These are phyloP conservation scores for Aphrocallistes beatrix DNA, from an alignment of 37 sponge, comb jelly and placozoan genomes.

Conservation along the genomic window DNA sequence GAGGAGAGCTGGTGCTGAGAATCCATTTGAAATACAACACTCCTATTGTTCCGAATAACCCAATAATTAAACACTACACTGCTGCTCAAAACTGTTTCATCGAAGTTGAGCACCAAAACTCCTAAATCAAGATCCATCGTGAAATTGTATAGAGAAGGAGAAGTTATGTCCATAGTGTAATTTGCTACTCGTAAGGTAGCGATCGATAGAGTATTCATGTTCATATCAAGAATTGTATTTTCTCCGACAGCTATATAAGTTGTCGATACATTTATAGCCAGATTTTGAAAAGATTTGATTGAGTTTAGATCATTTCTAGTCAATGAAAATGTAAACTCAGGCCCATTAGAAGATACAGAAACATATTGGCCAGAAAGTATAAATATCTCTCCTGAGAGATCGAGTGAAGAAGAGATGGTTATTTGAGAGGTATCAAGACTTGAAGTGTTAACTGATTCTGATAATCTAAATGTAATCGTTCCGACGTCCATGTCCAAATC, in stretches of 20 bases:
- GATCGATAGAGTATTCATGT: constrained; percentile 26
- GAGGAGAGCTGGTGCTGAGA: constrained; percentile 52
- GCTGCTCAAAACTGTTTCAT: constrained; percentile 43
- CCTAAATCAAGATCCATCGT: constrained; percentile 62
- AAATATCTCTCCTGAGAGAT: constrained; percentile 20
- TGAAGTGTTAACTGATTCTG: constrained; percentile 61
- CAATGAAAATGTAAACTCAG: constrained; percentile 32
- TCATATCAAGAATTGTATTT: constrained; percentile 52
- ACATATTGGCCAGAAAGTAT: constrained; percentile 34
- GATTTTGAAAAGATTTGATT: constrained; percentile 45
- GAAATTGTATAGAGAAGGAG: constrained; percentile 45
- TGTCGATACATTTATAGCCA: constrained; percentile 22
- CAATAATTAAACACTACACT: constrained; percentile 35
- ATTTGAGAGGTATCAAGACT: constrained; percentile 46
- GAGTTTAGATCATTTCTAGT: constrained; percentile 67
- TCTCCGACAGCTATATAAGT: constrained; percentile 35
- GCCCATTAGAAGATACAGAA: constrained; percentile 26
- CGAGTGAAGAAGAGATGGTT: constrained; percentile 30
- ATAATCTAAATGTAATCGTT: constrained; percentile 42
- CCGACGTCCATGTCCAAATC: constrained; percentile 64
- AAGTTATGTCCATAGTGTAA: constrained; percentile 34
- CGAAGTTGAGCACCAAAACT: constrained; percentile 46
- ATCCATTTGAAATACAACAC: constrained; percentile 38
- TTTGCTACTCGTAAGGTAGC: neutral
- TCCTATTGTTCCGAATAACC: constrained; percentile 45